Conservation (phyloP, 1,140 invertebrate genomes). For the Acromyrmex heyeri region DNA sequence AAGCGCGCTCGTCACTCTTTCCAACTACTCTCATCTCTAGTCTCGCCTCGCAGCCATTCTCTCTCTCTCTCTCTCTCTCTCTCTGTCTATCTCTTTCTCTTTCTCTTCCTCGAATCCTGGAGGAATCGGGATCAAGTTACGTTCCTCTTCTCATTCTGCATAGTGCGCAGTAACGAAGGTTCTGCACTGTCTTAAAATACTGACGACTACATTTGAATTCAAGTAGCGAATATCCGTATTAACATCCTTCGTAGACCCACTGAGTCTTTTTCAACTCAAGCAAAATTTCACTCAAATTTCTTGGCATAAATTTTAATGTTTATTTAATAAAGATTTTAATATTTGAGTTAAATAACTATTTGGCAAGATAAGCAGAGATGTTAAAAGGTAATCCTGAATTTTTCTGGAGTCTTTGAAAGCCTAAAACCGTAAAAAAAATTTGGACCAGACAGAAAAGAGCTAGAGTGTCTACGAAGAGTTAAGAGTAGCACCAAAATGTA, state of each 20-base stretch:
- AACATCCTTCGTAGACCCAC: too few species aligned
- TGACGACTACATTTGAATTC: background rate
- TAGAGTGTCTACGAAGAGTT: too few species aligned
- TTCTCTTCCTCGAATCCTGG: background rate
- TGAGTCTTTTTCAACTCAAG: too few species aligned
- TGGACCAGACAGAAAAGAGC: too few species aligned
- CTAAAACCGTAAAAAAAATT: too few species aligned
- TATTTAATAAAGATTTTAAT: too few species aligned
- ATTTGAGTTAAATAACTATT: too few species aligned
- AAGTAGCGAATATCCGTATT: background rate
- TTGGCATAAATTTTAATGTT: too few species aligned
- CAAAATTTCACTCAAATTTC: too few species aligned
- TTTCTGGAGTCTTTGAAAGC: too few species aligned
- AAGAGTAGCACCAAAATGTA: background rate
- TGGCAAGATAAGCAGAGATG: too few species aligned
- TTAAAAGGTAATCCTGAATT: too few species aligned
- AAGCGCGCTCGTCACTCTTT: slow-evolving; percentile 38
- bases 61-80: background rate
- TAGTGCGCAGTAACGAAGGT: slow-evolving; percentile 28
- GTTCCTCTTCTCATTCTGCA: slow-evolving; percentile 1
- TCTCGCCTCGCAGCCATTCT: background rate
- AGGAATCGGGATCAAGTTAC: slow-evolving; percentile 51
- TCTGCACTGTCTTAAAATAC: slow-evolving; percentile 1
- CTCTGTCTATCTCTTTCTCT: background rate
- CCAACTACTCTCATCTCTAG: slow-evolving; percentile 19